Base-by-base conservation (phyloP, 2,113 vertebrate genomes). In the Cervus canadensis region DNA sequence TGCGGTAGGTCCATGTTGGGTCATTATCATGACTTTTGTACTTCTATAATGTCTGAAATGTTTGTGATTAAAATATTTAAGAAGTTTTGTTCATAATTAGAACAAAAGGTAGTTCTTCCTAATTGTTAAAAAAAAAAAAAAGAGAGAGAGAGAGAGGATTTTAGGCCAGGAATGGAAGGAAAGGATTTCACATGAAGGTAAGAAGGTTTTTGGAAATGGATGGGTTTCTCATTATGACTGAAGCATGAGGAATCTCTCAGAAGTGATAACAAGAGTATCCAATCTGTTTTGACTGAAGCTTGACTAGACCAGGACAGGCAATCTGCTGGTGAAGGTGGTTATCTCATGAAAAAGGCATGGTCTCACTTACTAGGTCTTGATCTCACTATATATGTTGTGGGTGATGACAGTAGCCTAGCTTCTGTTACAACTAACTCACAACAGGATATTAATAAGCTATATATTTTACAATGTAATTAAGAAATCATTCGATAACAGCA, bases 381-480 rank as follows among this genome's bases (percentile, higher is more conserved):
- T 57, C 43, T 94, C 23, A 45, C 62, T 64, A 25, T 54, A 30
- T n/a, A 16, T 30, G 4, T 52, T 48, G 79, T 19, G n/a, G 25
- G 57, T 74, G 40, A 81, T 52, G 71, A 36, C 2, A 81, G 33
- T n/a, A 85, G 30, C n/a, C 30, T 33, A 26, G n/a, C 21, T 50
- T 87, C 84, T 52, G 17, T 52, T 33, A 87, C 67, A 81, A 93
- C 92, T 76, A 96, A 86, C 11, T 76, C 87, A 76, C 33, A 91
- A 81, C 8, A 83, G 40, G 52, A 48, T 67, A 96, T 30, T 89
- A 28, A 21, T 48, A 96, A 96, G 83, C 17, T 40, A 50, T 3
- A 56, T 23, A 71, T 91, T 96, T 94, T 95, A 43, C 52, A 86
- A 64, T 21, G 7, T 67, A 78, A 94, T 90, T 81, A 90, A 96